These are phyloP conservation scores for Notolepis coatsorum DNA, from an alignment of 2,797 vertebrate species.

Conservation along the genomic window DNA sequence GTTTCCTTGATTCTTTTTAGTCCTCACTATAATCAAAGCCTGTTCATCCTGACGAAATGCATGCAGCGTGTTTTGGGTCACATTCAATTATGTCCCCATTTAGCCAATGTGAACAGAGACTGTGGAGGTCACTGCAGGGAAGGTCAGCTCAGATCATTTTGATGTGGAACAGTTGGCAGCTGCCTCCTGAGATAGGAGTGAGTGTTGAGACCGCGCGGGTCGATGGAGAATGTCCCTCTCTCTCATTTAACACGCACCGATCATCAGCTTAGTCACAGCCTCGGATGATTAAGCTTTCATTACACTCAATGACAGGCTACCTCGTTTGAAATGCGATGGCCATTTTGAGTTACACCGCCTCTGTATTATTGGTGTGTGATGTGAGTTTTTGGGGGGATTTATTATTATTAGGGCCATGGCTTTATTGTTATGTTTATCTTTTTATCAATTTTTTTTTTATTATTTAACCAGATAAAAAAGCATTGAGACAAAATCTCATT, in stretches of 20 bases:
- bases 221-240: constrained; percentile 32
- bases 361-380: constrained; percentile 29
- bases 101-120: background rate
- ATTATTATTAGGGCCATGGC: constrained; percentile 32
- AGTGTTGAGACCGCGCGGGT: background rate
- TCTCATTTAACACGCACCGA: constrained; percentile 53
- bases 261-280: constrained; percentile 54
- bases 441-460: too few relatives aligned
- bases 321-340: constrained; percentile 35
- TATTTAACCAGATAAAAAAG: too few relatives aligned
- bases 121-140: constrained; percentile 28
- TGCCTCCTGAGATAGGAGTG: background rate
- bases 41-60: constrained; percentile 5
- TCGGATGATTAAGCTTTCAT: constrained; percentile 41
- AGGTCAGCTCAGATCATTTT: constrained; percentile 40
- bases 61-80: background rate
- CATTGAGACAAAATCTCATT: too few relatives aligned
- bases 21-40: constrained; percentile 1
- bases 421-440: too few relatives aligned
- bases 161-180: constrained; percentile 3
- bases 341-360: constrained; percentile 23
- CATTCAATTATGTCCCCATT: constrained; percentile 27
- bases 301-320: constrained; percentile 27
- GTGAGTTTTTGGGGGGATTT: constrained; percentile 21
- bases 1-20: background rate